Evolutionary conservation across 2,113 vertebrate species (phyloP).

Genomic region (Hepsetus odoe): DNA sequence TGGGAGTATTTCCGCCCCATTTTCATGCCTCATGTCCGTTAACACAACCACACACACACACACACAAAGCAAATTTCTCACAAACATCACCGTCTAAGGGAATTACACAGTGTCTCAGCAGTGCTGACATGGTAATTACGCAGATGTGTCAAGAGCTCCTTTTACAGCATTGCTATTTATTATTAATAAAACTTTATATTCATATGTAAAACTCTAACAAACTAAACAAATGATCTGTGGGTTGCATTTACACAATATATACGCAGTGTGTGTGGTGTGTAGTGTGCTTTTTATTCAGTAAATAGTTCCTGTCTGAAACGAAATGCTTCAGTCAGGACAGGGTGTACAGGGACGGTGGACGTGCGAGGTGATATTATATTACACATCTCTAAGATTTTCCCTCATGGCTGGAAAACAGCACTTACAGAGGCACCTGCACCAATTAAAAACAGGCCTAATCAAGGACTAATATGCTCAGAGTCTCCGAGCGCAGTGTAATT

Average conservation of each 20-base stretch:
- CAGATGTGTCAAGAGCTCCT: neutral
- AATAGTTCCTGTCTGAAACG: neutral
- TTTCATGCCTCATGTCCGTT: constrained; percentile 29
- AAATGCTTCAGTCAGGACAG: neutral
- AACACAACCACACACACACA: constrained; percentile 31
- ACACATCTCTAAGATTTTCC: neutral
- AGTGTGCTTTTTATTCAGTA: neutral
- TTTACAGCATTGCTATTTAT: neutral
- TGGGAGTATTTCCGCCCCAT: constrained; percentile 27
- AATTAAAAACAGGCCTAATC: constrained; percentile 32
- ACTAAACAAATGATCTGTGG: neutral
- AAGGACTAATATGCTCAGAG: constrained; percentile 2
- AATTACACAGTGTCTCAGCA: constrained; percentile 11
- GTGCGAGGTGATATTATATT: neutral
- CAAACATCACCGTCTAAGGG: neutral
- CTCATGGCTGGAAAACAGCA: constrained; percentile 23
- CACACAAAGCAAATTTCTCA: neutral
- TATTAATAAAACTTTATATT: neutral
- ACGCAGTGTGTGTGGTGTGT: neutral
- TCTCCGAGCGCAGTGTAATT: neutral
- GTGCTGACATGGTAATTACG: neutral
- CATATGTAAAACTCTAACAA: neutral
- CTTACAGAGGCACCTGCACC: constrained; percentile 1
- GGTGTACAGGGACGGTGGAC: neutral
- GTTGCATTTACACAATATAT: neutral